Percentiles rank a stretch among this genome's conserved stretches.
Conservation (phyloP, 2,797 vertebrate genomes). For the Decapterus maruadsi region DNA sequence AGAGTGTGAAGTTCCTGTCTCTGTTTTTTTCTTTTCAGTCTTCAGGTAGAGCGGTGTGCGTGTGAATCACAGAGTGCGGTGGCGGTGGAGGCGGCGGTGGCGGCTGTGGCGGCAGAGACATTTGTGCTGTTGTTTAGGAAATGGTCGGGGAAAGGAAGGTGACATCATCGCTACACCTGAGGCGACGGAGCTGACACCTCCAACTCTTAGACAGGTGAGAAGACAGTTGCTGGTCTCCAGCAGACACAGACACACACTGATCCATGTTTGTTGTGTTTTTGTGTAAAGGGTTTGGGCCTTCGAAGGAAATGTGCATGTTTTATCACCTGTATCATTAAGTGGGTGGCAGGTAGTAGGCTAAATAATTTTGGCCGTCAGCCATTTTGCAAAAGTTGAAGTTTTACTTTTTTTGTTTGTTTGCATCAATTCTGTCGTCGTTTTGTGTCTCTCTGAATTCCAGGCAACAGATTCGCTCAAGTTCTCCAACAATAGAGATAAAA, state of each 20-base stretch:
- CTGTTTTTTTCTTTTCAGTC: not conserved
- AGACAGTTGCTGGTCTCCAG: conserved; percentile 41
- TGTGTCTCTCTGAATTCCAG: too few species aligned
- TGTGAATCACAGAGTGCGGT: conserved; percentile 40
- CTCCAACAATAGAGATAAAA: too few species aligned
- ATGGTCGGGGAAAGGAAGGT: conserved; percentile 54
- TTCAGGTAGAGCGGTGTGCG: not conserved
- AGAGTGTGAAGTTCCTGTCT: conserved; percentile 46
- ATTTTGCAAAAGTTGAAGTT: not conserved
- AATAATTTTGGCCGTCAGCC: not conserved
- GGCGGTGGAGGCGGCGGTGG: not conserved
- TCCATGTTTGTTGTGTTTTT: not conserved
- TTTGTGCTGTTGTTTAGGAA: conserved; percentile 40
- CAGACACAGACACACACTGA: not conserved
- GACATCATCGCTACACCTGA: conserved; percentile 82
- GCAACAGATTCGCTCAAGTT: too few species aligned
- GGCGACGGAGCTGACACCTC: conserved; percentile 81
- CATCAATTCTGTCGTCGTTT: too few species aligned
- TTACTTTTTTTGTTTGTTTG: not conserved
- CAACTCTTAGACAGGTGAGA: conserved; percentile 79
- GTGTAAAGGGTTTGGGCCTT: not conserved
- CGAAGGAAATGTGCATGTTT: conserved; percentile 2
- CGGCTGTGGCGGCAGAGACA: not conserved
- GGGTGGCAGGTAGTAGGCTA: not conserved
- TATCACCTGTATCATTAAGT: conserved; percentile 12